Base-by-base conservation (phyloP, 2,888 invertebrate species). In the Orthonevra nobilis region DNA sequence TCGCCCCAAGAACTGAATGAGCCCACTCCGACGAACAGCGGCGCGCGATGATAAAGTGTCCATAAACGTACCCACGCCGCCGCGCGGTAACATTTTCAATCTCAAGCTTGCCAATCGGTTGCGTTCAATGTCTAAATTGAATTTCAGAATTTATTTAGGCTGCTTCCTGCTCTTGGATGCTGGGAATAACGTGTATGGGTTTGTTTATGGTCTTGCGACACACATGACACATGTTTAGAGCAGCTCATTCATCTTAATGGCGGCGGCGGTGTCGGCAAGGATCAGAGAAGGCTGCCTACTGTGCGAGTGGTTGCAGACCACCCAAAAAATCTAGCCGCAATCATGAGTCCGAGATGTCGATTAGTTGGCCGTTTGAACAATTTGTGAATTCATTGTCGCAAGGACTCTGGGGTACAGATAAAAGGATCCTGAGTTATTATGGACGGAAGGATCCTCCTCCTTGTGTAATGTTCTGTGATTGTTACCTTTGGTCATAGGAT, bases 241-340 rank as follows among this genome's bases (percentile, higher is more conserved):
- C 58, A 70, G 26, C 73, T 73, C 66, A 79, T 79, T 73, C 73
- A 73, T 79, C 61, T 73, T 56, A n/a, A 34, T 38, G 68, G 34
- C 20, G 32, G 28, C 12, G 28, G 30, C 28, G 23, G 17, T 9
- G 40, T 46, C 79, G 79, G 79, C 61, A 10, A 36, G 17, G 14
- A 79, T 79, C 79, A 68, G 23, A 79, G 30, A 17, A n/a, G 48
- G 42, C 30, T 26, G 17, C 79, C 79, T 50, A 68, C 79, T 79
- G 79, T 68, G 79, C 54, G 73, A 6, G 36, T 61, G 56, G 30
- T 30, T 34, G 79, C 38, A 68, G 79, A 79, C 79, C 79, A 79
- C 79, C 79, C 79, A 79, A 73, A 54, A 64, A 56, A 73, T 68
- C 61, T 56, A 36, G 72, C 73, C 73, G 50, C 73, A 79, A 79